A percentile compares a stretch with the other conserved stretches of the same genome.
These are phyloP conservation scores for Priocnemis perturbator DNA, from an alignment of 2,888 invertebrate genomes.

Conservation along the genomic window DNA sequence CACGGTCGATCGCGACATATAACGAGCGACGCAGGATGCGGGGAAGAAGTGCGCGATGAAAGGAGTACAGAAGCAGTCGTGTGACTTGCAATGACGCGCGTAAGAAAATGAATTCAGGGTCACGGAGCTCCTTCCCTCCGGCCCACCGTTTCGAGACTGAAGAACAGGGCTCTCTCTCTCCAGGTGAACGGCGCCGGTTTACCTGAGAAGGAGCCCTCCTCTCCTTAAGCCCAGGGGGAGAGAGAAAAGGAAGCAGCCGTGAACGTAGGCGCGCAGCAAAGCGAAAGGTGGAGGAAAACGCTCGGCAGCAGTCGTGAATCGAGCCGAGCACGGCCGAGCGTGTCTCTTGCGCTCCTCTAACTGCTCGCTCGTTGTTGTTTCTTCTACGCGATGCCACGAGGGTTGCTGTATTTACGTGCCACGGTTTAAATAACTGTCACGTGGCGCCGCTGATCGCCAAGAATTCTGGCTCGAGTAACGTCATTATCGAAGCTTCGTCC, in stretches of 20 bases:
- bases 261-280: slow-evolving; percentile 45
- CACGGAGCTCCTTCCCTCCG: slow-evolving; percentile 74
- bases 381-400: not conserved
- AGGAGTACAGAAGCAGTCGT: not conserved
- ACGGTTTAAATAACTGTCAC: too few species aligned
- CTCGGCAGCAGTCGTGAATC: slow-evolving; percentile 35
- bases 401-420: not conserved
- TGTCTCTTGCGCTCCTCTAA: too few species aligned
- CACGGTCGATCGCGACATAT: not conserved
- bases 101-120: slow-evolving; percentile 62
- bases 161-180: slow-evolving; percentile 57
- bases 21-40: not conserved
- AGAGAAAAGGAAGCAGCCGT: slow-evolving; percentile 32
- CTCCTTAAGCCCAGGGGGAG: slow-evolving; percentile 19
- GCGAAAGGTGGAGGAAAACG: slow-evolving; percentile 49
- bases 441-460: too few species aligned
- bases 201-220: slow-evolving; percentile 51
- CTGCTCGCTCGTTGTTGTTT: not conserved
- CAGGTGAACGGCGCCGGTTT: slow-evolving; percentile 64
- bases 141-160: slow-evolving; percentile 73
- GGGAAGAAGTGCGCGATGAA: not conserved
- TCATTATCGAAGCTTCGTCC: too few species aligned
- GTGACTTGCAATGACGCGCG: not conserved
- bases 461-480: too few species aligned
- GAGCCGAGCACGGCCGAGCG: slow-evolving; percentile 35